Conservation (phyloP, 2,113 vertebrate genomes). For the Sterrhoptilus dennistouni region DNA sequence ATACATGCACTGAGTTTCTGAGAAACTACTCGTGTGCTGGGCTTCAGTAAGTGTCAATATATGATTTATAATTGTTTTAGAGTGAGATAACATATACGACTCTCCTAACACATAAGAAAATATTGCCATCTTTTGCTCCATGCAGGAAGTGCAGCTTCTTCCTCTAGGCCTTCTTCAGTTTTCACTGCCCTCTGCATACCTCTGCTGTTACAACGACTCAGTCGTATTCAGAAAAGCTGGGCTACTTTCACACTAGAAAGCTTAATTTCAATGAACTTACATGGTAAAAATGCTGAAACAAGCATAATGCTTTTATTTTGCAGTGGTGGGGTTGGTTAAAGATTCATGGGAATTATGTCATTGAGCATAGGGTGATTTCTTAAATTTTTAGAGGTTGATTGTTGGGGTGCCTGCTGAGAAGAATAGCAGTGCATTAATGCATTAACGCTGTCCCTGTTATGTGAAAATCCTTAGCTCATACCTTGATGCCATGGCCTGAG, state of each 20-base stretch:
- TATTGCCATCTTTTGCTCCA: slow-evolving; percentile 69
- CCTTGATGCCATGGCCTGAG: neutral
- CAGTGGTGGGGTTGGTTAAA: neutral
- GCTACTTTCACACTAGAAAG: neutral
- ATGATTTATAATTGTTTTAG: neutral
- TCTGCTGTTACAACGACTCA: neutral
- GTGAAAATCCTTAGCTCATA: neutral
- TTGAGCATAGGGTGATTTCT: neutral
- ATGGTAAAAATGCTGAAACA: neutral
- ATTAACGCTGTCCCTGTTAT: neutral
- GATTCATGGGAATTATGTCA: neutral
- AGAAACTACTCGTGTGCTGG: neutral
- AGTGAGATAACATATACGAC: rapidly evolving
- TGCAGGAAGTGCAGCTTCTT: neutral
- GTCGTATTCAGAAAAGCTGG: neutral
- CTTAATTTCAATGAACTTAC: neutral
- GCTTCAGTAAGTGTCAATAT: neutral
- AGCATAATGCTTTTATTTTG: neutral
- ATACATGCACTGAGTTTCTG: neutral
- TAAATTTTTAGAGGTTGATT: neutral
- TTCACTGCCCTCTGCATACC: neutral
- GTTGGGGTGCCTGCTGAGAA: neutral
- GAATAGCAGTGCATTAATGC: neutral
- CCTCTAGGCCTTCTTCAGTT: neutral
- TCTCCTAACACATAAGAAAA: neutral